Evolutionary conservation across 2,797 vertebrate species (phyloP), one percentile per base, ranked within the genome.

Genomic region (Cryptoblepharus egeriae): DNA sequence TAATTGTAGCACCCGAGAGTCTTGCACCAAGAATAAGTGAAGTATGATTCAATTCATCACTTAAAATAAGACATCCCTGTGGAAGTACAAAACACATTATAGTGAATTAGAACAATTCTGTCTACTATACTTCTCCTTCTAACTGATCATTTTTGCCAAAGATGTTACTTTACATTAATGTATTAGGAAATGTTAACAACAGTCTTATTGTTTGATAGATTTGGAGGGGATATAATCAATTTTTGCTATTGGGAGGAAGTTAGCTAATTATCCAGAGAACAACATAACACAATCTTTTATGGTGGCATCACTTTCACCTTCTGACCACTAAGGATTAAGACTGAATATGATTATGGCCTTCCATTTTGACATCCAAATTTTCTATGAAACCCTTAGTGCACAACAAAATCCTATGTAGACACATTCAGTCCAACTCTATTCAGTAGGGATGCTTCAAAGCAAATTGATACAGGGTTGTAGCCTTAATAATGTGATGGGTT

Each of bases 31-130:
- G 96, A 90, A 99, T 93, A 6, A 99, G 95, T 85, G 98, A 99
- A 8, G 97, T 95, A 91, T 99, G 98, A 93, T 99, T 99, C 93
- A 98, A 92, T 89, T 99, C 98, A 84, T 99, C 98, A 76, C 98
- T 99, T 93, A 99, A 93, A 94, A 99, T 99, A 91, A 99, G 97
- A 93, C 97, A 98, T 72, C 98, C 98, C 98, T 98, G 94, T 79
- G 94, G 89, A 55, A 89, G 82, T 92, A 94, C 87, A 72, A 37
- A 74, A 74, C 22, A 30, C 75, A 89, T 72, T 0, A 90, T 57
- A 90, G 0, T 84, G 32, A 57, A 11, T 67, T 68, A 64, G 30
- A 22, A 22, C 7, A 8, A 67, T 67, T 22, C 3, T 67, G 20
- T 58, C 22, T 58, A 22, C 57, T 24, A 8, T 24, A 6, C 20